phyloP scores from a whole-genome alignment of 2,888 invertebrate species.

The Calliopum simillimum region DNA sequence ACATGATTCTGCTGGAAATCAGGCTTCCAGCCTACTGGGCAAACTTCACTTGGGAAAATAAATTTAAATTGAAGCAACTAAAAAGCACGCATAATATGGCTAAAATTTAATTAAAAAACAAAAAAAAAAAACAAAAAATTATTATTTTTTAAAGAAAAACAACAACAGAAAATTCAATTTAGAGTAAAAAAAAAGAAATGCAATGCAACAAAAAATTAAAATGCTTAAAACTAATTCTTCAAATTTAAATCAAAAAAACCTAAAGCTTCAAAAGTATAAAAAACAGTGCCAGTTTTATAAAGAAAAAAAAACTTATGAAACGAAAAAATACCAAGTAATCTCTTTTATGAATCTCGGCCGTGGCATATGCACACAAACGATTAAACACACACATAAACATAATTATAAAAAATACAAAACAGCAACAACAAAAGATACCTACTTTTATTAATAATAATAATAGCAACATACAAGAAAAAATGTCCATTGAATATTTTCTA shows the following conservation, averaged over 20 bases:
- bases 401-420: no score
- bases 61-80: conserved; percentile 25
- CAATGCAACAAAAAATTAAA: no score
- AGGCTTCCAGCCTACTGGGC: conserved; percentile 64
- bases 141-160: conserved; percentile 24
- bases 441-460: not conserved
- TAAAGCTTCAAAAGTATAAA: conserved; percentile 23
- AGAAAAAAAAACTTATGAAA: conserved; percentile 30
- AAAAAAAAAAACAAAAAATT: no score
- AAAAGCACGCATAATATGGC: conserved; percentile 4
- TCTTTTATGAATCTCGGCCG: conserved; percentile 23
- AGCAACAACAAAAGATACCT: conserved; percentile 5
- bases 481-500: no score
- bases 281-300: conserved; percentile 44
- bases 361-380: conserved; percentile 25
- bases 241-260: conserved; percentile 33
- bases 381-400: conserved; percentile 7
- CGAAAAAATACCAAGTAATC: no score
- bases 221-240: conserved; percentile 9
- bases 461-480: conserved; percentile 14
- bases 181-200: no score
- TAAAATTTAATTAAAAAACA: conserved; percentile 24
- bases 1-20: conserved; percentile 61
- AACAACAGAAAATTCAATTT: conserved; percentile 31
- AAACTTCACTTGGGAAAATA: conserved; percentile 62